A percentile compares a stretch with the other conserved stretches of the same genome.
phyloP scores from a whole-genome alignment of 2,113 vertebrate genomes.

The Thermophis baileyi region DNA sequence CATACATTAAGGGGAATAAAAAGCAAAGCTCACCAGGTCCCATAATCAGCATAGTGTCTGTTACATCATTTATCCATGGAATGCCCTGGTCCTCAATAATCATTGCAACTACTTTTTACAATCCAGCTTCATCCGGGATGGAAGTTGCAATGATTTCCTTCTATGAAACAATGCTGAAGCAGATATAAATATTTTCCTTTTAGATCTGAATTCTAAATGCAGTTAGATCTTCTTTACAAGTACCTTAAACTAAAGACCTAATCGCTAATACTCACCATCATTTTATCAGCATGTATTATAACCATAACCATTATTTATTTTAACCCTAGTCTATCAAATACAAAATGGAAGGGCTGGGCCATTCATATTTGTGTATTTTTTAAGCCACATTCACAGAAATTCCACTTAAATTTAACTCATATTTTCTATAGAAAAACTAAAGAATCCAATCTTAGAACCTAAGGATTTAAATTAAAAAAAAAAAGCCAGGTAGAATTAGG shows the following conservation, averaged over 20 bases:
- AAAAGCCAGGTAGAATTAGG: not conserved
- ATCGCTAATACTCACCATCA: not conserved
- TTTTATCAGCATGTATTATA: not conserved
- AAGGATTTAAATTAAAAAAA: not conserved
- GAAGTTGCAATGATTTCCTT: not conserved
- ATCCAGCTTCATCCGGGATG: not conserved
- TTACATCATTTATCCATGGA: not conserved
- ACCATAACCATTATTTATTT: too few relatives aligned
- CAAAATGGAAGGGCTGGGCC: too few relatives aligned
- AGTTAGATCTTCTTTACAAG: not conserved
- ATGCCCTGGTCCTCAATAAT: not conserved
- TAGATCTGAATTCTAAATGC: not conserved
- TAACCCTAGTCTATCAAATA: not conserved
- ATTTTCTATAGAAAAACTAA: slow-evolving; percentile 26
- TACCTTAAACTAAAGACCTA: not conserved
- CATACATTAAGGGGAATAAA: too few relatives aligned
- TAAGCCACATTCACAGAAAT: not conserved
- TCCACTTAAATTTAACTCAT: not conserved
- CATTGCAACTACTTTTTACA: not conserved
- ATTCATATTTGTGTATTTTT: not conserved
- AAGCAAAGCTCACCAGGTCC: too few relatives aligned
- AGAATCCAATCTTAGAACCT: slow-evolving; percentile 4
- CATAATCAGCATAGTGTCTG: not conserved
- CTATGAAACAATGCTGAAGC: not conserved
- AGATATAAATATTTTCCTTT: not conserved